These are phyloP conservation scores for Epistrophe grossulariae DNA, from an alignment of 2,888 invertebrate genomes.

Conservation along the genomic window DNA sequence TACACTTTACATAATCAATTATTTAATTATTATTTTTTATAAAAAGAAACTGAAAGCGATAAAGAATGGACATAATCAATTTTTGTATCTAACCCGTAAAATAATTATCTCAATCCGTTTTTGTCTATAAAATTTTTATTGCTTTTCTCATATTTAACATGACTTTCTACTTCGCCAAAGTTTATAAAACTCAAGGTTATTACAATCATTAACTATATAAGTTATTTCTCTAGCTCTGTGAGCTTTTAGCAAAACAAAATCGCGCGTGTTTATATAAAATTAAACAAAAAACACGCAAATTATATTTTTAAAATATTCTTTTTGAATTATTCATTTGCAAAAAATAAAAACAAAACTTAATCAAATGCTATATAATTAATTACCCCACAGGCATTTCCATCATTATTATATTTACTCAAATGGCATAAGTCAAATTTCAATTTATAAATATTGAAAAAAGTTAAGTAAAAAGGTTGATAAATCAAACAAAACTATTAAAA, in stretches of 20 bases:
- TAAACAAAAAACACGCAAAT: slow-evolving; percentile 18
- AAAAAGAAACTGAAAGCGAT: no score
- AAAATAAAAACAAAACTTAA: slow-evolving; percentile 5
- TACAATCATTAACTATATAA: not conserved
- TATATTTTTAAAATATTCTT: slow-evolving; percentile 5
- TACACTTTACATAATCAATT: no score
- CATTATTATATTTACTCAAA: not conserved
- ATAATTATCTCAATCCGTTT: not conserved
- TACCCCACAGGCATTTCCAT: not conserved
- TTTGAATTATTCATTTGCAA: slow-evolving; percentile 18
- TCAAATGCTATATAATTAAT: slow-evolving; percentile 15
- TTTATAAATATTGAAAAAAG: not conserved
- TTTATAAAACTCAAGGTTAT: slow-evolving; percentile 12
- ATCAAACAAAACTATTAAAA: not conserved
- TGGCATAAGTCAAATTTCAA: not conserved
- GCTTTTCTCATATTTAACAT: not conserved
- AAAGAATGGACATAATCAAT: not conserved
- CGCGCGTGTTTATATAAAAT: slow-evolving; percentile 15
- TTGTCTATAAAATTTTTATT: not conserved
- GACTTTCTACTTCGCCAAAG: not conserved
- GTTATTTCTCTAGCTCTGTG: not conserved
- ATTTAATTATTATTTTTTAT: no score
- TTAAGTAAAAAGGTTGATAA: not conserved
- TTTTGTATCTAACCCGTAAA: not conserved
- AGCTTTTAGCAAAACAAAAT: slow-evolving; percentile 3